Base-by-base conservation (phyloP, 2,888 invertebrate genomes). In the Chloromyia formosa region DNA sequence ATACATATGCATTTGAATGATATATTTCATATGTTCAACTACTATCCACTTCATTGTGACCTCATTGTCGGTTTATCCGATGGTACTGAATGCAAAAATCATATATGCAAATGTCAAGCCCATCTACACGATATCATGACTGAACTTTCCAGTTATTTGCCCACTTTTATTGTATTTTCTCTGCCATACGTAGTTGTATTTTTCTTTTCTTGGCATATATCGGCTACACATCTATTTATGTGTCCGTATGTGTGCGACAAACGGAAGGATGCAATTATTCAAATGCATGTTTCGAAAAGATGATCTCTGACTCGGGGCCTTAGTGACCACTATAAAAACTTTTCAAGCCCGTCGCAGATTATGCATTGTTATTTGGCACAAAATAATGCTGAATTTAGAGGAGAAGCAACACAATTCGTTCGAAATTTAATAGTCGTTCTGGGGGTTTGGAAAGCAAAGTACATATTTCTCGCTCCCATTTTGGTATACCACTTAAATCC, bases 51-150 rank as follows among this genome's bases (percentile, higher is more conserved):
- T n/a, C 16, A n/a, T n/a, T 49, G 3, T n/a, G 16, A 49, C 49
- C 49, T 49, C 49, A 49, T 49, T 49, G 49, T 49, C 49, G 49
- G 10, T 12, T 49, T 49, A n/a, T n/a, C 10, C 49, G 10, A n/a
- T n/a, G 12, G 42, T 42, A 42, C 42, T 5, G 49, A 49, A 49
- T 49, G 49, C 49, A 49, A n/a, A 49, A 60, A 60, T 60, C 27
- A 64, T 64, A 64, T 40, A 64, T 64, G 62, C 42, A 64, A 64
- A 64, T 64, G 62, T 64, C 62, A 64, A 64, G 62, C 62, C 40
- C 40, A 64, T 64, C n/a, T 42, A 42, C 62, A 61, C 35, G 61
- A 23, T 61, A 40, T 64, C 23, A n/a, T 42, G 62, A 18, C 62
- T 14, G 20, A 64, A 64, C 7, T 64, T 64, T 64, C 35, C 35